phyloP scores from a whole-genome alignment of 2,888 invertebrate species.

The Amblyjoppa fuscipennis region DNA sequence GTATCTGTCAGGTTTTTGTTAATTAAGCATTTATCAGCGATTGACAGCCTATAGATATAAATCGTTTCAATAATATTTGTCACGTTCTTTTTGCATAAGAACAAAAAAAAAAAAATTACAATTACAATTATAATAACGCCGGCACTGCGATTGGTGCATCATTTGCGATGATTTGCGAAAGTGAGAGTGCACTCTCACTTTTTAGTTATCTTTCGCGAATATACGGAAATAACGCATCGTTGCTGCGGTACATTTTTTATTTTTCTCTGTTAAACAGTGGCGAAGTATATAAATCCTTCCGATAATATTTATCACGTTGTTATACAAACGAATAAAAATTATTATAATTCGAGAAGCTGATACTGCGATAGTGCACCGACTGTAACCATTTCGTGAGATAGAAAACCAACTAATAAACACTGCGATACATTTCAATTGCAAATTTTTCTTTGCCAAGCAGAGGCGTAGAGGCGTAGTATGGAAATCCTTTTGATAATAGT shows the following conservation, averaged over 20 bases:
- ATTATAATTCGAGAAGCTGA: neutral
- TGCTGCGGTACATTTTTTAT: too few species aligned
- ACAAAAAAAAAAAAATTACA: neutral
- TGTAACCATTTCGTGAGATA: neutral
- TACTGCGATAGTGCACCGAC: too few species aligned
- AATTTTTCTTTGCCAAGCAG: too few species aligned
- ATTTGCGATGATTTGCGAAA: too few species aligned
- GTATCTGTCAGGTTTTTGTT: slow-evolving; percentile 8
- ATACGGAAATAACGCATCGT: too few species aligned
- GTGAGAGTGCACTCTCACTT: too few species aligned
- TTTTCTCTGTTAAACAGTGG: too few species aligned
- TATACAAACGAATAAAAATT: neutral
- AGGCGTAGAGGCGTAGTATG: too few species aligned
- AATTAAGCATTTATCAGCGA: neutral
- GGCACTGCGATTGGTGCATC: too few species aligned
- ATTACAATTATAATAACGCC: neutral
- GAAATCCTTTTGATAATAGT: too few species aligned
- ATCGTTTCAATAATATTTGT: neutral
- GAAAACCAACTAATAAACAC: slow-evolving; percentile 1
- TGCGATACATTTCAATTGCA: too few species aligned
- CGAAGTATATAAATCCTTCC: neutral
- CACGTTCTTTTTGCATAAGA: neutral
- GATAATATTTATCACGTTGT: neutral
- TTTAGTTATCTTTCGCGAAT: too few species aligned
- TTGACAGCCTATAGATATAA: neutral